phyloP scores from a whole-genome alignment of 2,113 vertebrate genomes.

The Seriola rivoliana region DNA sequence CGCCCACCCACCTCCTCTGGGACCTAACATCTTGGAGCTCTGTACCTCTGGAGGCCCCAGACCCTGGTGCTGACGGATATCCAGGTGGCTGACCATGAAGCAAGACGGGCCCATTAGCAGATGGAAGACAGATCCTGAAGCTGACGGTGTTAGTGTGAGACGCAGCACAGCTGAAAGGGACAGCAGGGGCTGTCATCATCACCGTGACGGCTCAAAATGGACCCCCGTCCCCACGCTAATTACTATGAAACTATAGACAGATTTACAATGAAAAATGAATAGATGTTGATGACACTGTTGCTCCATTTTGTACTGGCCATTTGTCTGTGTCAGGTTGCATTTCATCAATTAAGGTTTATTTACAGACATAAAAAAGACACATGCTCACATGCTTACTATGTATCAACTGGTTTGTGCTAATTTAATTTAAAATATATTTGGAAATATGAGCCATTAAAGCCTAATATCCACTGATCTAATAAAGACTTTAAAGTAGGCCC shows the following conservation, averaged over 20 bases:
- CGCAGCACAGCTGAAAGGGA: conserved; percentile 68
- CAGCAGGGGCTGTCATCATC: conserved; percentile 57
- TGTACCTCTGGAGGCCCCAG: conserved; percentile 37
- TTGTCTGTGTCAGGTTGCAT: conserved; percentile 16
- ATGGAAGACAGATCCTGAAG: conserved; percentile 47
- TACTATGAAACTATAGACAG: conserved; percentile 12
- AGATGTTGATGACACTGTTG: neutral
- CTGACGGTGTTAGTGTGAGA: conserved; percentile 58
- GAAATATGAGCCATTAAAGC: neutral
- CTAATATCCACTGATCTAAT: neutral
- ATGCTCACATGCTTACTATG: neutral
- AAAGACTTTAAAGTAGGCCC: neutral
- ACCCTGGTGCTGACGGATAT: conserved; percentile 60
- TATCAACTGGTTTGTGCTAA: neutral
- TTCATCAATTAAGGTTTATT: neutral
- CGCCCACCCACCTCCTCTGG: conserved; percentile 23
- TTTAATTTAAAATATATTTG: neutral
- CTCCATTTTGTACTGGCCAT: neutral
- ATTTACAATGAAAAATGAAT: conserved; percentile 20
- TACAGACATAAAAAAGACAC: neutral
- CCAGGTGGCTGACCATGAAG: conserved; percentile 73
- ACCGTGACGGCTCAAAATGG: conserved; percentile 35
- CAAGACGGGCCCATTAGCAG: conserved; percentile 65
- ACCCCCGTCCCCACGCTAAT: conserved; percentile 38
- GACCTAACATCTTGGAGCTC: conserved; percentile 42